phyloP scores from a whole-genome alignment of 1,140 invertebrate species.

The Papilio polyxenes region DNA sequence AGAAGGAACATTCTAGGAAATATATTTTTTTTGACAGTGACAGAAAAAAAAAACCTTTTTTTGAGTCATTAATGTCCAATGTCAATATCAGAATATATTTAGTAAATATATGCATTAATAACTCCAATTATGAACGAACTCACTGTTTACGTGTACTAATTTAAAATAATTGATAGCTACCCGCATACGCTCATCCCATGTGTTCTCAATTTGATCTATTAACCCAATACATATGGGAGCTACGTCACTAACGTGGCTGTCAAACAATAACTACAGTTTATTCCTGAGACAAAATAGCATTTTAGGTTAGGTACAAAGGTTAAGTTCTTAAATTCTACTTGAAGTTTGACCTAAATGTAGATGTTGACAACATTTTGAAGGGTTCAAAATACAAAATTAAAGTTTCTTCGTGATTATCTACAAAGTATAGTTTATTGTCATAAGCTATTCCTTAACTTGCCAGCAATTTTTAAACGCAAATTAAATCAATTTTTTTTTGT shows the following conservation, averaged over 20 bases:
- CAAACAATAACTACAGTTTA: not conserved
- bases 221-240: not conserved
- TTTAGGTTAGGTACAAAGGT: too few species aligned
- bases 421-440: too few species aligned
- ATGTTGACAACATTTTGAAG: too few species aligned
- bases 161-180: conserved; percentile 19
- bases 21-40: too few species aligned
- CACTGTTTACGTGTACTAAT: conserved; percentile 5
- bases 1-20: too few species aligned
- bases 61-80: not conserved
- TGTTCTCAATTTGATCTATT: conserved; percentile 7
- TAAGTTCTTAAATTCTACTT: too few species aligned
- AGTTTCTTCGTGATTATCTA: too few species aligned
- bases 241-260: not conserved
- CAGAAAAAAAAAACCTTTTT: not conserved
- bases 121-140: not conserved
- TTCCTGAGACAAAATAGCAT: too few species aligned
- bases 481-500: not conserved
- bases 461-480: not conserved
- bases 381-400: too few species aligned
- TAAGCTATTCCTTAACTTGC: too few species aligned
- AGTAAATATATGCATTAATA: not conserved
- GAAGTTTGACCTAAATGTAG: too few species aligned
- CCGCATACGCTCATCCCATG: conserved; percentile 18
- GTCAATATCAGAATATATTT: not conserved